Evolutionary conservation across 1,140 invertebrate species (phyloP), one percentile per base, ranked within the genome.

Genomic region (Drosophila tani): DNA sequence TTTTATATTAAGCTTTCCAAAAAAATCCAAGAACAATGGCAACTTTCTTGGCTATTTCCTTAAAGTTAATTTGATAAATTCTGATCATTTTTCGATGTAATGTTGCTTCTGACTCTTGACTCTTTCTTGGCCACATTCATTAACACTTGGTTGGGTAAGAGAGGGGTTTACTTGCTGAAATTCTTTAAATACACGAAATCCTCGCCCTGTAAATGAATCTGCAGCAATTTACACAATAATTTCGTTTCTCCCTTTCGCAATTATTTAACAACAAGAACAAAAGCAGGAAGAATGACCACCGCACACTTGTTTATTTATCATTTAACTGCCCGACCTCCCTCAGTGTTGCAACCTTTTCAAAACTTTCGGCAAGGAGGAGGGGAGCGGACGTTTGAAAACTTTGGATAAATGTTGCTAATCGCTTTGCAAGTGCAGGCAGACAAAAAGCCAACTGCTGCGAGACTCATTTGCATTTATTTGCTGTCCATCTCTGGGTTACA

Each of bases 271-370:
- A 27, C n/a, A 57, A 78, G 43, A 51, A 38, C 55, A 63, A 46
- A 40, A 53, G 53, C 46, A 49, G 56, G 45, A 87, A 60, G 59
- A 85, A 68, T 78, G 77, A 53, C 67, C 64, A 56, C 67, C 64
- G 65, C 66, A 78, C 73, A 84, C 84, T 84, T 87, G 83, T 84
- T 88, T 88, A 81, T 87, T 84, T 88, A 84, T 88, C 77, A 88
- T 88, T 84, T 88, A 71, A 80, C 49, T 51, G 69, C 47, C 65
- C 21, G 35, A n/a, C 19, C 32, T 40, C 53, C 29, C 45, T 51
- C n/a, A 32, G 45, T 46, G 62, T 67, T 58, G 70, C 75, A 65
- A 76, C 71, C 75, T 86, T 86, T 82, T 70, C 53, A 53, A 88
- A 86, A 86, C 59, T 86, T 87, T 79, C 5, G 49, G 49, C 49